Evolutionary conservation across 2,113 vertebrate species (phyloP).

Genomic region (Anarhynchus alexandrinus): DNA sequence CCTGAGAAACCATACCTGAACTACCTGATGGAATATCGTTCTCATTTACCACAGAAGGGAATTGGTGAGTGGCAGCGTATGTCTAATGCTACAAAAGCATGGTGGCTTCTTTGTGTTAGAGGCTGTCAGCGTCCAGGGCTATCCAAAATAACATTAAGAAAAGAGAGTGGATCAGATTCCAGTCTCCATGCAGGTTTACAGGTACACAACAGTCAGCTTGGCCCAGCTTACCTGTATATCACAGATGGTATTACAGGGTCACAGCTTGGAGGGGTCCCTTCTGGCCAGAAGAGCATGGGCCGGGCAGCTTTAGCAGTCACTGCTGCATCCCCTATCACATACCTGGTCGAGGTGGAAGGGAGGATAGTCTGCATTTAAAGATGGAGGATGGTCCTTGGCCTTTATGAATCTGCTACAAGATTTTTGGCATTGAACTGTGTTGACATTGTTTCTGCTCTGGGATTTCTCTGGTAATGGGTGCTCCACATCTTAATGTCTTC

Average conservation of each 20-base stretch:
- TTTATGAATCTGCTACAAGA: not conserved
- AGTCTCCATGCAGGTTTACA: not conserved
- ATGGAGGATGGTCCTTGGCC: not conserved
- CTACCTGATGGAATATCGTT: slow-evolving; percentile 87
- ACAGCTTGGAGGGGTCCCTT: not conserved
- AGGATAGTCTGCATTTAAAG: not conserved
- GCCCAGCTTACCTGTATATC: not conserved
- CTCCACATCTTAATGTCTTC: not conserved
- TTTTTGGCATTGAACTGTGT: not conserved
- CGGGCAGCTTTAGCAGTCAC: not conserved
- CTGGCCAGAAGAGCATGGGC: not conserved
- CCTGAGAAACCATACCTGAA: slow-evolving; percentile 85
- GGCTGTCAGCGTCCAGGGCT: not conserved
- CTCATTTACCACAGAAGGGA: slow-evolving; percentile 88
- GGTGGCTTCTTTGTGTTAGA: not conserved
- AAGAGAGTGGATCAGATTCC: not conserved
- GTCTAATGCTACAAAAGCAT: not conserved
- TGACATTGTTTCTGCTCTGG: not conserved
- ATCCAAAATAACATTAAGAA: not conserved
- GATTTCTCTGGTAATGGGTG: not conserved
- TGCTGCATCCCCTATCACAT: not conserved
- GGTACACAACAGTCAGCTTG: not conserved
- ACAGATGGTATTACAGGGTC: not conserved
- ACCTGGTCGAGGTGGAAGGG: not conserved
- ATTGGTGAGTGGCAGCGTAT: slow-evolving; percentile 76